phyloP scores from a whole-genome alignment of 2,797 vertebrate species.

The Sarcophilus harrisii region DNA sequence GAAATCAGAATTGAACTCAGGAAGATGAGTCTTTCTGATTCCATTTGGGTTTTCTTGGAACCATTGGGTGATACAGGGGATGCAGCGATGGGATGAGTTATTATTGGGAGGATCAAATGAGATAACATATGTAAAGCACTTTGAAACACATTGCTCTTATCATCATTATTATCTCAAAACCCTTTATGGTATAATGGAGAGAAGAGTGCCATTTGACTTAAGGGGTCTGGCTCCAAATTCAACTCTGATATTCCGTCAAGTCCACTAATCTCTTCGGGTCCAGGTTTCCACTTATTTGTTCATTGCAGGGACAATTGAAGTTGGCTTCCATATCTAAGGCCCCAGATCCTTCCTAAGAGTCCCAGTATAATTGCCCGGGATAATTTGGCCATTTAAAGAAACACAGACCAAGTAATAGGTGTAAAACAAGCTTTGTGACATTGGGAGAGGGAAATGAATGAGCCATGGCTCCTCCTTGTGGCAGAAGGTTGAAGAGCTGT shows the following conservation, averaged over 20 bases:
- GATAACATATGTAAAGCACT: not conserved
- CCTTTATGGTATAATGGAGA: not conserved
- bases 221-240: not conserved
- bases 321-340: not conserved
- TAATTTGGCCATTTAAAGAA: not conserved
- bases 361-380: not conserved
- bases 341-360: not conserved
- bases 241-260: not conserved
- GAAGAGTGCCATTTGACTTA: not conserved
- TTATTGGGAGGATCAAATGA: not conserved
- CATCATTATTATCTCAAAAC: not conserved
- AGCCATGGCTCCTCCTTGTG: not conserved
- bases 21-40: not conserved
- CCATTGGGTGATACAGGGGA: not conserved
- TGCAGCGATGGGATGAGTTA: not conserved
- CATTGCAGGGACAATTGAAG: not conserved
- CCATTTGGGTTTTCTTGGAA: not conserved
- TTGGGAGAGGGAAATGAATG: not conserved
- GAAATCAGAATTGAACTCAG: not conserved
- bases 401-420: not conserved
- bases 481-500: not conserved
- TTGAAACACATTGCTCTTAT: not conserved
- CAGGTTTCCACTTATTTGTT: not conserved
- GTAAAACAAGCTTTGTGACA: not conserved
- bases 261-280: not conserved